Evolutionary conservation across 2,797 vertebrate genomes (phyloP).

Genomic region (Emys orbicularis): DNA sequence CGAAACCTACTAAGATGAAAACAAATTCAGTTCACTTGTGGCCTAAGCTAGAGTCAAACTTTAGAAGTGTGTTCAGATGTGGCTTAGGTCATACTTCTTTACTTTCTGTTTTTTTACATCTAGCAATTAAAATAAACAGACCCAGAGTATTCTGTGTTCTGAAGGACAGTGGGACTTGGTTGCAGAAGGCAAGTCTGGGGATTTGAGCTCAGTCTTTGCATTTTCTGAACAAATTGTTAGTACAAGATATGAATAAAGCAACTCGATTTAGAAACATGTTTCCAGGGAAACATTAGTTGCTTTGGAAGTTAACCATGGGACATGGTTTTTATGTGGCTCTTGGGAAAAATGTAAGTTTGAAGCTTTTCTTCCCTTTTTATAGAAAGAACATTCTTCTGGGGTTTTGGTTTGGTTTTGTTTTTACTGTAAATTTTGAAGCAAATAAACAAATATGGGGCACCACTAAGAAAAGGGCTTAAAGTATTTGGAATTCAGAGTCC

Average conservation of each 20-base stretch:
- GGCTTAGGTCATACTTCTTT: neutral
- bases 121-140: slow-evolving; percentile 17
- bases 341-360: slow-evolving; percentile 51
- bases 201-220: slow-evolving; percentile 1
- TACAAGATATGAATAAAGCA: slow-evolving; percentile 23
- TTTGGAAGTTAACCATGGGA: slow-evolving; percentile 46
- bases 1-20: neutral
- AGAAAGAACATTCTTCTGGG: slow-evolving; percentile 72
- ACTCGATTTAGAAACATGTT: slow-evolving; percentile 56
- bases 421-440: neutral
- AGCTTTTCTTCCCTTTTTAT: slow-evolving; percentile 56
- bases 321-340: slow-evolving; percentile 46
- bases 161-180: neutral
- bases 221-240: slow-evolving; percentile 39
- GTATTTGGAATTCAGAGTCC: slow-evolving; percentile 29
- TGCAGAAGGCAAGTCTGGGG: slow-evolving; percentile 15
- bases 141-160: slow-evolving; percentile 18
- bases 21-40: neutral
- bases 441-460: neutral
- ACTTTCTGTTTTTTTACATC: neutral
- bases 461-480: slow-evolving; percentile 58
- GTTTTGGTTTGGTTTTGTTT: neutral
- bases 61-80: neutral
- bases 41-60: neutral
- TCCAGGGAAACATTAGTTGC: slow-evolving; percentile 67